A percentile compares a stretch with the other conserved stretches of the same genome.
These are phyloP conservation scores for Lutjanus campechanus DNA, from an alignment of 2,797 vertebrate species.

Conservation along the genomic window DNA sequence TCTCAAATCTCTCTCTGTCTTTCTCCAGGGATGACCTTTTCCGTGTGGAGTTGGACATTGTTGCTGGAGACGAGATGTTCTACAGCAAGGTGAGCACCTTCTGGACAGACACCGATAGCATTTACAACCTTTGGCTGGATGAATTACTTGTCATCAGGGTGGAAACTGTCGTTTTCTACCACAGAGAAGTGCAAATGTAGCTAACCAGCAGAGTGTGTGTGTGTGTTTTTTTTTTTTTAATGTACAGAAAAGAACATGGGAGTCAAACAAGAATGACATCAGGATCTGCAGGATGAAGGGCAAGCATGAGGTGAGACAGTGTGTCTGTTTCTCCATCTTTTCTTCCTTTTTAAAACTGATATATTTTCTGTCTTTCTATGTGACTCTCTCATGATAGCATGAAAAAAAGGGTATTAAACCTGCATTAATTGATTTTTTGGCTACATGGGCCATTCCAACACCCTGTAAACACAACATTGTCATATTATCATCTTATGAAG, in stretches of 20 bases:
- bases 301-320: conserved; percentile 90
- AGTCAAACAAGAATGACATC: conserved; percentile 95
- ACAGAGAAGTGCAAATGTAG: conserved; percentile 8
- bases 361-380: not conserved
- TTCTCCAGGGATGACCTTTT: conserved; percentile 92
- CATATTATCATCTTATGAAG: not conserved
- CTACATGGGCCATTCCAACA: not conserved
- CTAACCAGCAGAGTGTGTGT: conserved; percentile 24
- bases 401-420: not conserved
- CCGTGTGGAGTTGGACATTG: conserved; percentile 92
- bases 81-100: conserved; percentile 91
- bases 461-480: not conserved
- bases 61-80: conserved; percentile 90
- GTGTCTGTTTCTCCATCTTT: not conserved
- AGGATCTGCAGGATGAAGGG: conserved; percentile 97
- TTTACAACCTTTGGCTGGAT: conserved; percentile 14
- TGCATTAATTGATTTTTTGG: not conserved
- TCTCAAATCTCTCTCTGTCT: conserved; percentile 25
- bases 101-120: conserved; percentile 1
- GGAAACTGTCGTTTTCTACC: conserved; percentile 13
- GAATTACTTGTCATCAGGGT: not conserved
- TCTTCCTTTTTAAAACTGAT: not conserved
- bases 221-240: conserved; percentile 23
- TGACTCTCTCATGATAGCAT: not conserved
- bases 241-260: conserved; percentile 93